Evolutionary conservation across 2,888 invertebrate species (phyloP).

Genomic region (Palloptera scutellata): DNA sequence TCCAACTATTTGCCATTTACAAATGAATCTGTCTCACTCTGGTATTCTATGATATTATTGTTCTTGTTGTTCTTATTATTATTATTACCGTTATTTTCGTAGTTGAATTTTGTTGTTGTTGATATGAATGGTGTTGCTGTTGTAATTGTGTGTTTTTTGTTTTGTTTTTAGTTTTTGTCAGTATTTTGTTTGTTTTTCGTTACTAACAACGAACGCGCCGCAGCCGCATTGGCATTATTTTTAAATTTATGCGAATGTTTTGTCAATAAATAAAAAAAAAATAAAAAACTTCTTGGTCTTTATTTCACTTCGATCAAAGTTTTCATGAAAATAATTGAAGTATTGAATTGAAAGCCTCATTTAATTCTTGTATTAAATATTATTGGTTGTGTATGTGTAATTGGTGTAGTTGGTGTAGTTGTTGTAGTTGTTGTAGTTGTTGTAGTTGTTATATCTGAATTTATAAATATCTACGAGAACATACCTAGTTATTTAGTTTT

Average conservation of each 20-base stretch:
- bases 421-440: too few species aligned
- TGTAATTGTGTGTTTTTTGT: background rate
- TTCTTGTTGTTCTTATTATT: conserved; percentile 12
- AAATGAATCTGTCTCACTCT: too few species aligned
- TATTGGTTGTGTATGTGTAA: too few species aligned
- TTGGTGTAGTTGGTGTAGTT: too few species aligned
- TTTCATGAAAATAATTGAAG: background rate
- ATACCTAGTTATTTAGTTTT: too few species aligned
- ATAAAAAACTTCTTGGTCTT: background rate
- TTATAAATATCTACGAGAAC: too few species aligned
- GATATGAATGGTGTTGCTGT: background rate
- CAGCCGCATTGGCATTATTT: conserved; percentile 6
- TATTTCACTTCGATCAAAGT: background rate
- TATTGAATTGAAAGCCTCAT: background rate
- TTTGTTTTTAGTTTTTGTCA: background rate
- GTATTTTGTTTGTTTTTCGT: conserved; percentile 9
- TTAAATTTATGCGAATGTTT: conserved; percentile 18
- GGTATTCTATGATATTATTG: too few species aligned
- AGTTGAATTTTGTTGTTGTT: conserved; percentile 14
- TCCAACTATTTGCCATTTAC: too few species aligned
- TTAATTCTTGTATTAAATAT: too few species aligned
- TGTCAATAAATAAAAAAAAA: conserved; percentile 30
- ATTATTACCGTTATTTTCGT: conserved; percentile 7
- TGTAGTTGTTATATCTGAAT: too few species aligned
- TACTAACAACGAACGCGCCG: conserved; percentile 12